phyloP scores from a whole-genome alignment of 1,140 invertebrate genomes.

The Thaumatotibia leucotreta region DNA sequence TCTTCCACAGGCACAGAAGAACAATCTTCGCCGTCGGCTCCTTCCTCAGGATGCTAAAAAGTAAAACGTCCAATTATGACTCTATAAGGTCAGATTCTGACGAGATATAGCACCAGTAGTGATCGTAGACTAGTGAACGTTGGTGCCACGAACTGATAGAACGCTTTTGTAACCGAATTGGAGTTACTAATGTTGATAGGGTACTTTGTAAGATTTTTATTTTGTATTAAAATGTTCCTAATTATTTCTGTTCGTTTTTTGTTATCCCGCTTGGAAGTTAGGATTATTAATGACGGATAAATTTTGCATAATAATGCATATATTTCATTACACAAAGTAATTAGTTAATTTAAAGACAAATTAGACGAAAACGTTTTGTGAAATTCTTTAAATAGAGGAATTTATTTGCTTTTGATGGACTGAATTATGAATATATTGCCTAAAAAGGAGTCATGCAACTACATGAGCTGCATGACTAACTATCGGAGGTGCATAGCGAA shows the following conservation, averaged over 20 bases:
- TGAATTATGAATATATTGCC: background rate
- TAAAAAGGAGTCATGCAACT: background rate
- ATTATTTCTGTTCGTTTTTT: slow-evolving; percentile 50
- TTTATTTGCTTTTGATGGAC: background rate
- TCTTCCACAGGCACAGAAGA: slow-evolving; percentile 86
- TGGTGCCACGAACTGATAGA: slow-evolving; percentile 60
- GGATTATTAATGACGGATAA: background rate
- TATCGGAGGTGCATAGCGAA: background rate
- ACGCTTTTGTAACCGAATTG: slow-evolving; percentile 49
- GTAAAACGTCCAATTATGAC: slow-evolving; percentile 88
- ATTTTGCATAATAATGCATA: background rate
- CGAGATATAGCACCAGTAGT: slow-evolving; percentile 68
- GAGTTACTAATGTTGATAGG: slow-evolving; percentile 47
- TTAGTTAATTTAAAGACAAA: background rate
- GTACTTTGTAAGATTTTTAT: slow-evolving; percentile 49
- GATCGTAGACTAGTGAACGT: slow-evolving; percentile 38
- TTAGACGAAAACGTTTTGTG: no score
- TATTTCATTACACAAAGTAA: background rate
- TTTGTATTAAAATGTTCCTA: slow-evolving; percentile 72
- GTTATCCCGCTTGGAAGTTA: slow-evolving; percentile 31
- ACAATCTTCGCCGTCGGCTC: slow-evolving; percentile 88
- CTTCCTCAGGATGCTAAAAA: slow-evolving; percentile 87
- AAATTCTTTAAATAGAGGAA: background rate
- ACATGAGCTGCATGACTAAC: background rate
- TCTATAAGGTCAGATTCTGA: slow-evolving; percentile 80